A percentile compares a stretch with the other conserved stretches of the same genome.
phyloP scores from a whole-genome alignment of 1,140 invertebrate genomes.

The Ruditapes philippinarum region DNA sequence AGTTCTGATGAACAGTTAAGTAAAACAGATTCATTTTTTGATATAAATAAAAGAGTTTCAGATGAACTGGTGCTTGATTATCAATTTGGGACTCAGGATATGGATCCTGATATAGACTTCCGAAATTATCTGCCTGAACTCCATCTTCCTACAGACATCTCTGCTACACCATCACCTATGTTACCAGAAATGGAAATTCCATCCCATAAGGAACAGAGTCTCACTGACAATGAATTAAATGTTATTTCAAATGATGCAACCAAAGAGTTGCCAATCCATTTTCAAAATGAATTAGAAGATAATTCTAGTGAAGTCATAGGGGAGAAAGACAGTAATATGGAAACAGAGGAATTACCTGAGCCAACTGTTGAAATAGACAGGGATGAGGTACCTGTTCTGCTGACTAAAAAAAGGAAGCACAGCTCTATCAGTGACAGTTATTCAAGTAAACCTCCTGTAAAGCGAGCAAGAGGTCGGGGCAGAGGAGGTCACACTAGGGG shows the following conservation, averaged over 20 bases:
- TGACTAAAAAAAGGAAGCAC: not conserved
- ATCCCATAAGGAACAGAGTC: not conserved
- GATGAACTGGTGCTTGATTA: slow-evolving; percentile 1
- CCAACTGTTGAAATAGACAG: not conserved
- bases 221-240: not conserved
- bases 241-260: not conserved
- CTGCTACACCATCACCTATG: not conserved
- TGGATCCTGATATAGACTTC: slow-evolving; percentile 27
- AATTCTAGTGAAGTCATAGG: not conserved
- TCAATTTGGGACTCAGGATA: slow-evolving; percentile 8
- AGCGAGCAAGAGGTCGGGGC: not conserved
- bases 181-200: not conserved
- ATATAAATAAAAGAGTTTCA: not conserved
- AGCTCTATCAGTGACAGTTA: not conserved
- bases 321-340: not conserved
- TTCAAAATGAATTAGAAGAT: not conserved
- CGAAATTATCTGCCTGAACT: not conserved
- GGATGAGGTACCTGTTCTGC: not conserved
- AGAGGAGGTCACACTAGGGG: not conserved
- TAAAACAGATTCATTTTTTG: not conserved
- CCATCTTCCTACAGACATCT: not conserved
- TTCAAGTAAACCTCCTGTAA: not conserved
- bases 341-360: not conserved
- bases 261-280: not conserved
- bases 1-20: not conserved